Conservation (phyloP, 2,888 invertebrate species). For the Chaetogeoica ovagalla region DNA sequence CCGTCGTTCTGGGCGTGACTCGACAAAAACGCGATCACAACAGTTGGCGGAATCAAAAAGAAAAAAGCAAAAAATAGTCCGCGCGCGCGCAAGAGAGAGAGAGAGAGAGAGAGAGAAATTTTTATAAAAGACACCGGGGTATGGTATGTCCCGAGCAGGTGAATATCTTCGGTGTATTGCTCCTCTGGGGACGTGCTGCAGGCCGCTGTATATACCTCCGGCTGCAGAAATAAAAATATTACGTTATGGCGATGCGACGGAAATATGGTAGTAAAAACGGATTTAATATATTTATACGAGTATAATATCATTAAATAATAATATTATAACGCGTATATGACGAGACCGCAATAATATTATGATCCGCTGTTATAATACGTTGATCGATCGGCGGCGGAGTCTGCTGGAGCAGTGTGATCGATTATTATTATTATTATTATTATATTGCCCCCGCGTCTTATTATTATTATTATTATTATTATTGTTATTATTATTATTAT, state of each 20-base stretch:
- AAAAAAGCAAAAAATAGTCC: conserved; percentile 3
- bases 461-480: too few relatives aligned
- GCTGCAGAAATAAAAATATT: too few relatives aligned
- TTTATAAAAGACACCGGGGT: background rate
- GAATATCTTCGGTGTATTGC: conserved; percentile 23
- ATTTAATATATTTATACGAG: too few relatives aligned
- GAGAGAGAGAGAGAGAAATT: conserved; percentile 27
- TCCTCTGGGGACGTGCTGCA: conserved; percentile 37
- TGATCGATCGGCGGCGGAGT: conserved; percentile 36
- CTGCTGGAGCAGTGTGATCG: background rate
- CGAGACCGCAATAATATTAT: conserved; percentile 35
- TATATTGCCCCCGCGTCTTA: background rate
- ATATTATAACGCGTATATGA: background rate
- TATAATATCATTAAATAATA: too few relatives aligned
- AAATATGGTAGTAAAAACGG: too few relatives aligned
- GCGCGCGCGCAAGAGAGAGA: background rate
- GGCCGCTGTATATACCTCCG: too few relatives aligned
- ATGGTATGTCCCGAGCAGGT: conserved; percentile 32
- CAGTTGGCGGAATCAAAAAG: conserved; percentile 34
- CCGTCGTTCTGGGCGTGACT: conserved; percentile 56
- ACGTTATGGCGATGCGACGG: too few relatives aligned
- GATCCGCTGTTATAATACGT: conserved; percentile 18
- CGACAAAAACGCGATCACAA: conserved; percentile 48
- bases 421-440: background rate
- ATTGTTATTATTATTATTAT: background rate